Percentiles rank a stretch among this genome's conserved stretches.
These are phyloP conservation scores for Lacerta bilineata DNA, from an alignment of 2,797 vertebrate genomes.

Conservation along the genomic window DNA sequence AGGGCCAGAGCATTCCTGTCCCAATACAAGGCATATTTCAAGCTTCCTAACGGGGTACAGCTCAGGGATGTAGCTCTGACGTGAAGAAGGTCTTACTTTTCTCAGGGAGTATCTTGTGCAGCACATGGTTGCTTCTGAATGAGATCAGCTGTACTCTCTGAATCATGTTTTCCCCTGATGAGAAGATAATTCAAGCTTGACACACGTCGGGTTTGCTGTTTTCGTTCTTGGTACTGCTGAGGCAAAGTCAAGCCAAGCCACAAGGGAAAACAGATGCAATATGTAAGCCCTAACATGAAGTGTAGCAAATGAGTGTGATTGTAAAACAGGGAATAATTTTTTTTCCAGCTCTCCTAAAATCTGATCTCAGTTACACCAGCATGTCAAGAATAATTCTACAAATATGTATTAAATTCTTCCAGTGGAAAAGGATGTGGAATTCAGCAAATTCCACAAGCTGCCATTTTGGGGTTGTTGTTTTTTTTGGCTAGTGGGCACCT, in stretches of 20 bases:
- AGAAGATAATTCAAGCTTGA: background rate
- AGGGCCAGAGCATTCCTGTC: too few species aligned
- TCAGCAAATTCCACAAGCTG: background rate
- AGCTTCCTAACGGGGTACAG: background rate
- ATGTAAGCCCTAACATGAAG: fast-evolving
- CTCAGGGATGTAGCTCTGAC: background rate
- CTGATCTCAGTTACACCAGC: background rate
- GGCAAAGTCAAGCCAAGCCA: fast-evolving
- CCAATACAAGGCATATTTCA: background rate
- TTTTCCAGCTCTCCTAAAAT: slow-evolving; percentile 19
- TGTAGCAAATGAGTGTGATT: fast-evolving
- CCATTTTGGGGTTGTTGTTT: too few species aligned
- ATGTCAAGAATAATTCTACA: background rate
- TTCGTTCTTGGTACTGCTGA: fast-evolving
- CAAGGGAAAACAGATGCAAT: fast-evolving
- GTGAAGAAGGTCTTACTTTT: background rate
- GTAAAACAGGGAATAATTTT: too few species aligned
- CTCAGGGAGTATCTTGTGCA: background rate
- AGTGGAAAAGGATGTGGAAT: background rate
- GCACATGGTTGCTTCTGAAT: background rate
- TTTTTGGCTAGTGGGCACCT: too few species aligned
- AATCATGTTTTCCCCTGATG: background rate
- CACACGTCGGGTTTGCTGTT: background rate
- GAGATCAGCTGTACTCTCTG: background rate
- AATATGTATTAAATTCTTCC: background rate